phyloP scores from a whole-genome alignment of 2,888 invertebrate species.

The Eurytoma adleriae region DNA sequence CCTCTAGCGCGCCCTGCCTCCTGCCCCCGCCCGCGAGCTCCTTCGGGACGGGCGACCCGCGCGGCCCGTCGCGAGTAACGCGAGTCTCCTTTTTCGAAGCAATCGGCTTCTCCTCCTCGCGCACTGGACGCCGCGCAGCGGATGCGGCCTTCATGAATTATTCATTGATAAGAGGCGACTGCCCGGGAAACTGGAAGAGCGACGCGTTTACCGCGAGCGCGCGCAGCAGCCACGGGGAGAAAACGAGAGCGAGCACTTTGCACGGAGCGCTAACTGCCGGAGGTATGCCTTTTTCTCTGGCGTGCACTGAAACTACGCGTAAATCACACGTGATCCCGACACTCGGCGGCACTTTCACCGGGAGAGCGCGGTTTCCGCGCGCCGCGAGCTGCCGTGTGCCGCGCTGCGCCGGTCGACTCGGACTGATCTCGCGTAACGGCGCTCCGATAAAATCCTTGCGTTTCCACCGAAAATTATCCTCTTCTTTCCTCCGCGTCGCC shows the following conservation, averaged over 20 bases:
- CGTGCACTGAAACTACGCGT: background rate
- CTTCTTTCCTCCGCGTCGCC: conserved; percentile 66
- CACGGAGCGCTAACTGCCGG: background rate
- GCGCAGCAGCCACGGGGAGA: background rate
- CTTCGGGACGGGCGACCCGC: background rate
- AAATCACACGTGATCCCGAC: background rate
- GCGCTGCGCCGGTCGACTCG: conserved; percentile 74
- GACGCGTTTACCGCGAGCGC: background rate
- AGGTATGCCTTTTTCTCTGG: too few relatives aligned
- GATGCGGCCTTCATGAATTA: too few relatives aligned
- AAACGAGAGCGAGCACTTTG: background rate
- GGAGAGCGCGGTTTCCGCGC: background rate
- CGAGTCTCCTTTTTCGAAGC: too few relatives aligned
- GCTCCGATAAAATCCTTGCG: conserved; percentile 75
- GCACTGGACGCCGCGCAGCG: too few relatives aligned
- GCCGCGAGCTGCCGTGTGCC: conserved; percentile 67
- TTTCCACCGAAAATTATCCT: conserved; percentile 75
- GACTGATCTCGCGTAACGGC: conserved; percentile 75
- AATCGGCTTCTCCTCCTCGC: too few relatives aligned
- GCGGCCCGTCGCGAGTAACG: background rate
- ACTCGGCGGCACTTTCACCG: background rate
- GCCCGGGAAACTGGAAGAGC: too few relatives aligned
- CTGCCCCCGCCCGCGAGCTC: background rate
- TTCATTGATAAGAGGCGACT: too few relatives aligned
- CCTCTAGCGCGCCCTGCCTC: conserved; percentile 23